Base-by-base conservation (phyloP, 2,113 vertebrate genomes). In the Microtus richardsoni region DNA sequence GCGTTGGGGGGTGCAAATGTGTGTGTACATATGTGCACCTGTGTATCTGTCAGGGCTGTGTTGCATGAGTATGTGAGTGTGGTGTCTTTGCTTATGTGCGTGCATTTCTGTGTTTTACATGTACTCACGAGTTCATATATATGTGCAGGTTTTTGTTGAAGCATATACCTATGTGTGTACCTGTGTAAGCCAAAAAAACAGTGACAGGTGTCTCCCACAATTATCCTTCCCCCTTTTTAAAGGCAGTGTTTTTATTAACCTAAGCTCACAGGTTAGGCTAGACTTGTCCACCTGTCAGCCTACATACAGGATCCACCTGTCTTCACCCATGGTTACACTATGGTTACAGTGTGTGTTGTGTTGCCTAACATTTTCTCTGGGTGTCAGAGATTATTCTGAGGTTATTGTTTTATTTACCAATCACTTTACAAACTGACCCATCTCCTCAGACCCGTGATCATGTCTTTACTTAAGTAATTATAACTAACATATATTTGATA, bases 221-320 rank as follows among this genome's bases (percentile, higher is more conserved):
- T 85, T 85, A 36, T 2, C 19, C 17, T 86, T n/a, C 41, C 49
- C 44, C 0, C 49, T 30, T 44, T 66, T 68, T 47, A 21, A 62
- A 62, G 60, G 22, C 8, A 2, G 22, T 62, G 60, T 22, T 11
- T 47, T n/a, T 33, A 24, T 33, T 14, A n/a, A 24, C 33, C 10
- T 87, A 68, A 70, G 36, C 19, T 5, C 19, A 70, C 11, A n/a
- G 21, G 3, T 87, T n/a, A n/a, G 47, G 6, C 4, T n/a, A 70
- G 64, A 52, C 0, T 70, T 33, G 47, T 9, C 0, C 30, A n/a
- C 0, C 24, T 2, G 3, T 4, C 19, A 68, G 2, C 12, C 47
- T 49, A 22, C 47, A 49, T 49, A 33, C 36, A 68, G 8, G 3
- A 52, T 26, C 8, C 52, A 58, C 21, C 12, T 52, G 22, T 66